These are phyloP conservation scores for Heliconius hewitsoni DNA, from an alignment of 1,140 invertebrate species.

Conservation along the genomic window DNA sequence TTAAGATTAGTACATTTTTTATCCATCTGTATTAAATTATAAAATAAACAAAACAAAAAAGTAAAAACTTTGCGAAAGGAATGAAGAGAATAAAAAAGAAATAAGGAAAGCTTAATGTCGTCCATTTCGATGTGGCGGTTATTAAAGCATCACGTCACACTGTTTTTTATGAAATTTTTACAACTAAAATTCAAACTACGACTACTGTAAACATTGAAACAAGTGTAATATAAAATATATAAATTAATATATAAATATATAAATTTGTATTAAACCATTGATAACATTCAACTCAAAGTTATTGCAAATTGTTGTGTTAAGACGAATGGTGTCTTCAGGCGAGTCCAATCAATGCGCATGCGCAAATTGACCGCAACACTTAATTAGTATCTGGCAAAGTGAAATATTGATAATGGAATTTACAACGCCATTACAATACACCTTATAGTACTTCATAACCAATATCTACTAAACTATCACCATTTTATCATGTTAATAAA, in stretches of 20 bases:
- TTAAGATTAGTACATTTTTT: neutral
- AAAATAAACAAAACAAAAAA: no score
- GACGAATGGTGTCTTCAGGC: slow-evolving; percentile 71
- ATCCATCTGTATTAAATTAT: no score
- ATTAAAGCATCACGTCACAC: no score
- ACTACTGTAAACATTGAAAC: neutral
- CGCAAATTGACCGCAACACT: slow-evolving; percentile 66
- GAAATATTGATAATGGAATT: slow-evolving; percentile 71
- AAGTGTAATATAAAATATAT: neutral
- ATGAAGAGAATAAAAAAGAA: no score
- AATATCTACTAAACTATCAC: slow-evolving; percentile 33
- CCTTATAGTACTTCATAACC: slow-evolving; percentile 44
- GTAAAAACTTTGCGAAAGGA: no score
- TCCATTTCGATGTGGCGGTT: no score
- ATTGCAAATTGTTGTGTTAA: slow-evolving; percentile 48
- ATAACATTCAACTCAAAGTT: neutral
- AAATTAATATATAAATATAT: neutral
- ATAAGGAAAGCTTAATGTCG: no score
- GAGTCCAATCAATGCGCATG: slow-evolving; percentile 60
- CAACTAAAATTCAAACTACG: neutral
- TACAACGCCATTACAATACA: slow-evolving; percentile 53
- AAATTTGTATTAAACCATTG: neutral
- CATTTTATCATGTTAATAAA: slow-evolving; percentile 26
- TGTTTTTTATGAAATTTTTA: neutral
- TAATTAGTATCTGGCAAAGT: slow-evolving; percentile 68